These are phyloP conservation scores for Ferrisia virgata DNA, from an alignment of 2,888 invertebrate genomes.

Conservation along the genomic window DNA sequence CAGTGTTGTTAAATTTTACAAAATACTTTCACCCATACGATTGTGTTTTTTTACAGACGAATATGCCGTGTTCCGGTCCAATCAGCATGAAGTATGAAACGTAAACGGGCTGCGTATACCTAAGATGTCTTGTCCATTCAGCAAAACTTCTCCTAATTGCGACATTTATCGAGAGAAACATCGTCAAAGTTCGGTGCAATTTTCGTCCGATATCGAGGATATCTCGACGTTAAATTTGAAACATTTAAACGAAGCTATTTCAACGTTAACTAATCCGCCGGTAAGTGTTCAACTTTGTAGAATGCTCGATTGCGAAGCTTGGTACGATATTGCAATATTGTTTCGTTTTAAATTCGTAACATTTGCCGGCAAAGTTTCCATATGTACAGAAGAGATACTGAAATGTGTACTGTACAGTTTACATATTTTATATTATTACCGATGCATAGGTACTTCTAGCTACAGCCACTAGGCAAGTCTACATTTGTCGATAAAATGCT, in stretches of 20 bases:
- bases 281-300: slow-evolving; percentile 58
- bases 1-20: too few species aligned
- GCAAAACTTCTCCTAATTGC: neutral
- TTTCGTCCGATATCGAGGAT: slow-evolving; percentile 60
- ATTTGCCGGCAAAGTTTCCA: too few species aligned
- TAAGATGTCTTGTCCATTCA: slow-evolving; percentile 18
- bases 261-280: slow-evolving; percentile 76
- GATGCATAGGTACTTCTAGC: too few species aligned
- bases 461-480: too few species aligned
- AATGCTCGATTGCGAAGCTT: neutral
- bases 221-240: slow-evolving; percentile 70
- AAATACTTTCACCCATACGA: too few species aligned
- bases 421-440: too few species aligned
- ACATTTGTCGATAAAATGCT: too few species aligned
- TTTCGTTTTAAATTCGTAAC: too few species aligned
- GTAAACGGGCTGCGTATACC: neutral
- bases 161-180: slow-evolving; percentile 38
- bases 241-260: slow-evolving; percentile 76
- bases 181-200: slow-evolving; percentile 48
- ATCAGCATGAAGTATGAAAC: neutral
- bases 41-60: neutral
- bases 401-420: too few species aligned
- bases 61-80: neutral
- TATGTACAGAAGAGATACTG: too few species aligned
- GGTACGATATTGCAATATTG: neutral